Evolutionary conservation across 2,888 invertebrate genomes (phyloP).

Genomic region (Octonoba sinensis): DNA sequence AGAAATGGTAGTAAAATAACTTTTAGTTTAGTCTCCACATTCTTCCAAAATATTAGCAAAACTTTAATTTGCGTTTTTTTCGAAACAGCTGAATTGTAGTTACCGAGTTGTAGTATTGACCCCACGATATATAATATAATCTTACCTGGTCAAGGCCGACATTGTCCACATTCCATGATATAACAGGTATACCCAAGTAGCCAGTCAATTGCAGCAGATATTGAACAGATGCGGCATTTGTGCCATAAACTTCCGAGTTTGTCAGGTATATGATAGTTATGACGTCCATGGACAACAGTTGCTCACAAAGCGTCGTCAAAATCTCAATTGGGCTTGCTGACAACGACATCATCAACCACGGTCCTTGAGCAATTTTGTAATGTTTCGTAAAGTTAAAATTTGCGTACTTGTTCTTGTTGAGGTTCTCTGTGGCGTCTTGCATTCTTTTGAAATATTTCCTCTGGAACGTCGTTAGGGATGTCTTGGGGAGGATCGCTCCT

Average conservation of each 20-base stretch:
- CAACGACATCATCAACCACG: constrained; percentile 72
- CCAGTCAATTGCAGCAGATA: constrained; percentile 94
- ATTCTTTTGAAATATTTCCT: constrained; percentile 63
- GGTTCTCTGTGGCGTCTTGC: constrained; percentile 43
- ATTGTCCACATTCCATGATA: constrained; percentile 98
- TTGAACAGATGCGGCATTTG: constrained; percentile 92
- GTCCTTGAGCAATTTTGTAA: constrained; percentile 58
- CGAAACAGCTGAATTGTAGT: too few relatives aligned
- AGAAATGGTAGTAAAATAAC: too few relatives aligned
- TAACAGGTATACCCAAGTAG: constrained; percentile 94
- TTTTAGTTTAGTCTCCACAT: too few relatives aligned
- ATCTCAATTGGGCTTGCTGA: constrained; percentile 68
- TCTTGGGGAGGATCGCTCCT: constrained; percentile 65
- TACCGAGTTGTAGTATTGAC: too few relatives aligned
- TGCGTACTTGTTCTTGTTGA: constrained; percentile 60
- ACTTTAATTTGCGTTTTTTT: too few relatives aligned
- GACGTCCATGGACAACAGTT: constrained; percentile 68
- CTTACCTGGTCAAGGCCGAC: constrained; percentile 81
- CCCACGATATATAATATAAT: too few relatives aligned
- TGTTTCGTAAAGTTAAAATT: constrained; percentile 66
- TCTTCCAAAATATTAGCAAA: too few relatives aligned
- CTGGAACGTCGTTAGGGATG: constrained; percentile 58
- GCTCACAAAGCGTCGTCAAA: constrained; percentile 68
- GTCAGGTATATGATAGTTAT: constrained; percentile 86
- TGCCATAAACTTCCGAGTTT: constrained; percentile 91